Evolutionary conservation across 1,140 invertebrate genomes (phyloP).

Genomic region (Adoxophyes honmai): DNA sequence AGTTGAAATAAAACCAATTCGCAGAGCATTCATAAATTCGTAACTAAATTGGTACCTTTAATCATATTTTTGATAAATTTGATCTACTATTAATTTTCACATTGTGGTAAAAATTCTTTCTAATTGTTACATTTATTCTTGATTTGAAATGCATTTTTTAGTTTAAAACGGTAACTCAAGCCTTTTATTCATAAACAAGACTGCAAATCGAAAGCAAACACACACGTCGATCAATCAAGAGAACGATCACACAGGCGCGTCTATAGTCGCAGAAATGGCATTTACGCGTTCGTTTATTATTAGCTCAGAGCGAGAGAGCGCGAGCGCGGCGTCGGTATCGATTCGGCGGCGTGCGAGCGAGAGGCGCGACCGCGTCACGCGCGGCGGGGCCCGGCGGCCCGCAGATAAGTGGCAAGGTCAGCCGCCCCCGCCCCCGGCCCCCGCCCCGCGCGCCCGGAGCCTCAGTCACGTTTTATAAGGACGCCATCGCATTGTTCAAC

Average conservation of each 20-base stretch:
- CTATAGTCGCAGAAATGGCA: background rate
- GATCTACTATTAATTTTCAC: no score
- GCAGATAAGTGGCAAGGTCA: constrained; percentile 68
- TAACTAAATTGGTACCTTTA: no score
- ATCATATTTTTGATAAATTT: no score
- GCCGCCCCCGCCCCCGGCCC: constrained; percentile 23
- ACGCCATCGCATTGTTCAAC: no score
- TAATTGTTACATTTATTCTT: no score
- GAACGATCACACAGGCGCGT: constrained; percentile 39
- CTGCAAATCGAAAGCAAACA: no score
- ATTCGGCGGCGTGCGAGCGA: constrained; percentile 40
- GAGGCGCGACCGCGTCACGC: constrained; percentile 39
- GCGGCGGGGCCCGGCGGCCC: constrained; percentile 30
- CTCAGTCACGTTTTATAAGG: constrained; percentile 1
- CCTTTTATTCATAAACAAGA: no score
- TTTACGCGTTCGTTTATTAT: constrained; percentile 50
- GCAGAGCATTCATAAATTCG: no score
- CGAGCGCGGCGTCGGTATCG: constrained; percentile 39
- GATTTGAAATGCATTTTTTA: no score
- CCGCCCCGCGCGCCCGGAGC: constrained; percentile 19
- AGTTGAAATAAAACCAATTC: no score
- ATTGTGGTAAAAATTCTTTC: no score
- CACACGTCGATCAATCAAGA: constrained; percentile 37
- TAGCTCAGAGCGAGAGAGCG: constrained; percentile 51
- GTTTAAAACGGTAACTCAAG: no score